Evolutionary conservation across 2,797 vertebrate species (phyloP).

Genomic region (Cuniculus paca): DNA sequence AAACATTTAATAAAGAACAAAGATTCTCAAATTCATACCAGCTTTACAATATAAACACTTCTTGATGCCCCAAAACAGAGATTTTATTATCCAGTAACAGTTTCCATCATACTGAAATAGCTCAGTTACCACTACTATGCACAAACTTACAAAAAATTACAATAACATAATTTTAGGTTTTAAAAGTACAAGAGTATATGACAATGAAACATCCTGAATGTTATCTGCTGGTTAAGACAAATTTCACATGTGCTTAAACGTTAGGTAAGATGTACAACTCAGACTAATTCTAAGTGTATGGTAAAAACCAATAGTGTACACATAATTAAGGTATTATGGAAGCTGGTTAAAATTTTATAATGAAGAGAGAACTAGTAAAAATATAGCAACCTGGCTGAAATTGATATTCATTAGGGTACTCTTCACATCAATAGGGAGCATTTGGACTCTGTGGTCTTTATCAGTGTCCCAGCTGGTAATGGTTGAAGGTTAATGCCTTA

Average conservation of each 20-base stretch:
- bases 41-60: constrained; percentile 37
- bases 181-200: constrained; percentile 30
- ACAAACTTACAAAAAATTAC: constrained; percentile 41
- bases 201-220: constrained; percentile 43
- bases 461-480: constrained; percentile 93
- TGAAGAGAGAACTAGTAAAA: constrained; percentile 82
- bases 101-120: constrained; percentile 17
- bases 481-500: constrained; percentile 93
- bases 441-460: constrained; percentile 92
- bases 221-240: constrained; percentile 60
- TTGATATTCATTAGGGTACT: constrained; percentile 91
- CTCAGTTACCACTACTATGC: not conserved
- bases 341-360: constrained; percentile 84
- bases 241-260: constrained; percentile 59
- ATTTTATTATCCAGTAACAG: not conserved
- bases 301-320: constrained; percentile 66
- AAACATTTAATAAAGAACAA: constrained; percentile 47
- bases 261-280: constrained; percentile 69
- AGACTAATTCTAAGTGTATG: constrained; percentile 54
- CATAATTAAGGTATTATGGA: constrained; percentile 74
- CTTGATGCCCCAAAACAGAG: not conserved
- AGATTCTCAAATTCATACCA: not conserved
- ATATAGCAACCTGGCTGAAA: constrained; percentile 90
- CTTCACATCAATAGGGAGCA: constrained; percentile 91
- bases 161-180: constrained; percentile 25